Base-by-base conservation (phyloP, 2,113 vertebrate species). In the Podilymbus podiceps region DNA sequence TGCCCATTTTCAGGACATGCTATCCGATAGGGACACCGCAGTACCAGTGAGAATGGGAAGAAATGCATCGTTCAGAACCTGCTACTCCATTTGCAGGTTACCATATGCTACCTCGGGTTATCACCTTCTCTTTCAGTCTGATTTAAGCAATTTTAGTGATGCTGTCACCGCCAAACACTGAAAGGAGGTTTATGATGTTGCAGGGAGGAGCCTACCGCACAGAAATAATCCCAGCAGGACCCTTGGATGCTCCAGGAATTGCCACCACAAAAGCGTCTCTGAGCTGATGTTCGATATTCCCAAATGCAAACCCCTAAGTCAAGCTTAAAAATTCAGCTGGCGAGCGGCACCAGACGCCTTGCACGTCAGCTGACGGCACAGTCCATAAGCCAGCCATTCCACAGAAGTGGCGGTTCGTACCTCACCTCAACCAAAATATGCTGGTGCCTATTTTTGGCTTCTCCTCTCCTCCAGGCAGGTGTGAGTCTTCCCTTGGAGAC, bases 1-100 rank as follows among this genome's bases (percentile, higher is more conserved):
- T 47, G 42, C 33, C 44, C 58, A 8, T 56, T 80, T 84, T 58
- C 18, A 64, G 47, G 64, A 58, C 28, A 22, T 1, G 0, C 5
- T 47, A 20, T 11, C 35, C 3, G 4, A 62, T 0, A 66, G 3
- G 15, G 35, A 56, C 49, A 63, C 28, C 1, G 1, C 1, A 3
- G 25, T 11, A 52, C 58, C 1, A 2, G 11, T 13, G 10, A 59
- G n/a, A 68, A 73, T 4, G 1, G 33, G 30, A 64, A 55, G 50
- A 76, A 75, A 53, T 1, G 5, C 28, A 50, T 6, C 0, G 1
- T 35, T 52, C 33, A 28, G 30, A 64, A 33, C 14, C 52, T 52
- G 33, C 42, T 27, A 6, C 58, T 50, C 35, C 4, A 20, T 63
- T 28, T 58, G 63, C 71, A 64, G 35, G 24, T 31, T 18, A 60